A percentile compares a stretch with the other conserved stretches of the same genome.
Evolutionary conservation across 2,888 invertebrate species (phyloP).

Genomic region (Drosophila nigricruria): DNA sequence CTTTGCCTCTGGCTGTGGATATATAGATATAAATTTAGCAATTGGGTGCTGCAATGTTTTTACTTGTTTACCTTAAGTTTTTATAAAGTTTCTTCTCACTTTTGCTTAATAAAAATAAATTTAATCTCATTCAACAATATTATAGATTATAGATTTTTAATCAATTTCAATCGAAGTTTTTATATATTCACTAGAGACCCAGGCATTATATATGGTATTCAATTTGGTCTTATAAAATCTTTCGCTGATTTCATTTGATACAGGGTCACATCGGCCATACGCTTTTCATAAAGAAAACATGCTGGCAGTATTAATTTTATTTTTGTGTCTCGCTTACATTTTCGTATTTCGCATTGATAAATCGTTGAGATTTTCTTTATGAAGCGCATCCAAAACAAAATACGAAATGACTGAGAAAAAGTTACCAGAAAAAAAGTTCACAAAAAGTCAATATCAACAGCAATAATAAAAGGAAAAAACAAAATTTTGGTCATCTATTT

Average conservation of each 20-base stretch:
- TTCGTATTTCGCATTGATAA: constrained; percentile 58
- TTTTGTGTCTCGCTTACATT: not conserved
- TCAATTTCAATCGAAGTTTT: not conserved
- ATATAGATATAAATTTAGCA: too few relatives aligned
- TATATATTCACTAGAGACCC: not conserved
- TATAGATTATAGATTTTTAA: not conserved
- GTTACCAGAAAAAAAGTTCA: constrained; percentile 32
- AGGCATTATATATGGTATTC: not conserved
- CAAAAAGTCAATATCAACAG: constrained; percentile 44
- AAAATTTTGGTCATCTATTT: constrained; percentile 24
- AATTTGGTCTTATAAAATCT: not conserved
- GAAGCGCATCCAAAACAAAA: constrained; percentile 58
- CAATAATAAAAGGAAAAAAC: constrained; percentile 21
- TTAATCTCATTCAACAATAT: too few relatives aligned
- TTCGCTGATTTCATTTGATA: not conserved
- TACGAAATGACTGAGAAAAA: constrained; percentile 45
- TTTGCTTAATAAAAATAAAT: too few relatives aligned
- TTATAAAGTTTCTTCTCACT: too few relatives aligned
- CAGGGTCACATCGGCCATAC: constrained; percentile 17
- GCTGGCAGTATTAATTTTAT: constrained; percentile 17
- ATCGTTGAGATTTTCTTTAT: constrained; percentile 68
- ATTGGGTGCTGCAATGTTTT: too few relatives aligned
- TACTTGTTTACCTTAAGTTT: too few relatives aligned
- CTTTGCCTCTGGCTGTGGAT: too few relatives aligned
- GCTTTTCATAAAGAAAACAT: constrained; percentile 65